Percentiles rank a stretch among this genome's conserved stretches.
phyloP scores from a whole-genome alignment of 2,113 vertebrate genomes.

The Nibea coibor region DNA sequence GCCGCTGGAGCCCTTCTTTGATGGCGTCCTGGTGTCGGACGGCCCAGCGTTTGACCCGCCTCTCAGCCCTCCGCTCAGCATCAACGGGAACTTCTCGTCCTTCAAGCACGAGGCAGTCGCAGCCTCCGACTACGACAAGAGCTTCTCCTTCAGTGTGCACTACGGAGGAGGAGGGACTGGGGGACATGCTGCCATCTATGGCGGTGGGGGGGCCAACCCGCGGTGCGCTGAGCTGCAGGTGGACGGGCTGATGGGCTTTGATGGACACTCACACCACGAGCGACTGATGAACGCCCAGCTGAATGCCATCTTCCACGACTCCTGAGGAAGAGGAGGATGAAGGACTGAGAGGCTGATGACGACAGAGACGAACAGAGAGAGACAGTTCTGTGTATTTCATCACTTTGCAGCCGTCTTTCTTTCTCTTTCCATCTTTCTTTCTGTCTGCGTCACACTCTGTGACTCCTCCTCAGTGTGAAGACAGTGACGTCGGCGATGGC shows the following conservation, averaged over 20 bases:
- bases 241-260: slow-evolving; percentile 93
- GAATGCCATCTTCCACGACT: slow-evolving; percentile 98
- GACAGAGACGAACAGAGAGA: slow-evolving; percentile 37
- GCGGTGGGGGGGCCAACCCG: slow-evolving; percentile 77
- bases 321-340: slow-evolving; percentile 71
- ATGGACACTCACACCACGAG: slow-evolving; percentile 95
- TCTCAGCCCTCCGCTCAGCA: slow-evolving; percentile 96
- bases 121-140: slow-evolving; percentile 91
- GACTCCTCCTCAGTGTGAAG: slow-evolving; percentile 12
- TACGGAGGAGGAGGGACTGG: slow-evolving; percentile 87
- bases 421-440: slow-evolving; percentile 27
- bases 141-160: slow-evolving; percentile 94
- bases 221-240: slow-evolving; percentile 90
- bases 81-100: slow-evolving; percentile 98
- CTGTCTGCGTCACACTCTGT: slow-evolving; percentile 44
- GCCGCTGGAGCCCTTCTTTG: slow-evolving; percentile 94
- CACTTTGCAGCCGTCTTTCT: slow-evolving; percentile 41
- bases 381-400: slow-evolving; percentile 29
- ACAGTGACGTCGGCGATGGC: background rate
- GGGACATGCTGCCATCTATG: slow-evolving; percentile 88
- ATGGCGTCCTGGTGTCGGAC: slow-evolving; percentile 91
- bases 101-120: slow-evolving; percentile 92
- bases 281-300: slow-evolving; percentile 95
- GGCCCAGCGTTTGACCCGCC: slow-evolving; percentile 94
- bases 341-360: slow-evolving; percentile 44